Conservation (phyloP, 2,797 vertebrate species). For the Rhinella marina region DNA sequence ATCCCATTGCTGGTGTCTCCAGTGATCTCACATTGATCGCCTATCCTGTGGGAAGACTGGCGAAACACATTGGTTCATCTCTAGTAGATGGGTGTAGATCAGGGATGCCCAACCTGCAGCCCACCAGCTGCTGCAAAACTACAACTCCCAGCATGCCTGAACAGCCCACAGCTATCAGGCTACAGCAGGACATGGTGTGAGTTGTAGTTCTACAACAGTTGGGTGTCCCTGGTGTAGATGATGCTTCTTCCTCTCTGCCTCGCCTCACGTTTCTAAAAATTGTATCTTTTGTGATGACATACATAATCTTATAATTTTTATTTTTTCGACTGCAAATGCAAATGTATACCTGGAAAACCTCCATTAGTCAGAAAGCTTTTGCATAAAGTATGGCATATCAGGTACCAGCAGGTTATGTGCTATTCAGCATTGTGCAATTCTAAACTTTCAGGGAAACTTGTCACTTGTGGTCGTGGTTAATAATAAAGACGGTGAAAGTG, state of each 20-base stretch:
- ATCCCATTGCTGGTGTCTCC: no score
- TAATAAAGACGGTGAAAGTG: background rate
- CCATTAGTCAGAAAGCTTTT: constrained; percentile 1
- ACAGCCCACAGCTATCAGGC: no score
- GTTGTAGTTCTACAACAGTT: no score
- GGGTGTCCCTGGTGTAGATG: background rate
- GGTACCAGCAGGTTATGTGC: background rate
- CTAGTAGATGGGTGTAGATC: background rate
- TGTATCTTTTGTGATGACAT: background rate
- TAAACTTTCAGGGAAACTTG: constrained; percentile 4
- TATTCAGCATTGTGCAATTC: constrained; percentile 25
- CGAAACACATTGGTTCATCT: background rate
- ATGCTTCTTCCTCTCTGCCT: background rate
- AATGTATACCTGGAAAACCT: background rate
- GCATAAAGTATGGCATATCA: background rate
- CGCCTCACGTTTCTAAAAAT: background rate
- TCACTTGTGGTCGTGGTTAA: background rate
- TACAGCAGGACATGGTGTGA: no score
- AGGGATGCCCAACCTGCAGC: no score
- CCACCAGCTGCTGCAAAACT: no score
- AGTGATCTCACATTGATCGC: no score
- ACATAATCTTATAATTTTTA: background rate
- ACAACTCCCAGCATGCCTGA: no score
- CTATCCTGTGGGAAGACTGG: background rate
- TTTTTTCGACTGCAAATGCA: background rate